Evolutionary conservation across 1,140 invertebrate genomes (phyloP).

Genomic region (Drosophila sturtevanti): DNA sequence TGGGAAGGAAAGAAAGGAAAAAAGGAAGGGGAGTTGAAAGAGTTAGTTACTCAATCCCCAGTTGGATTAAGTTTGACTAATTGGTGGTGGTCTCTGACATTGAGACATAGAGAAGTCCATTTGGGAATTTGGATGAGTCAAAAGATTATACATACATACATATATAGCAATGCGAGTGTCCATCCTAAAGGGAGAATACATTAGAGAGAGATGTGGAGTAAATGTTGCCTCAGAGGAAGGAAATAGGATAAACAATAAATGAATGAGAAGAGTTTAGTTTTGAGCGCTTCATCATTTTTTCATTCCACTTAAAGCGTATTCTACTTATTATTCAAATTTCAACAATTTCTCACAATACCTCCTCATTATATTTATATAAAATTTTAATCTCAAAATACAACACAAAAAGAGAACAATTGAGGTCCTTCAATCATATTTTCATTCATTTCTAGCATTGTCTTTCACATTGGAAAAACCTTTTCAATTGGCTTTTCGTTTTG

Average conservation of each 20-base stretch:
- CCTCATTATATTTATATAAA: not conserved
- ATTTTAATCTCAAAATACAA: not conserved
- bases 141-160: too few relatives aligned
- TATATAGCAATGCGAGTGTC: not conserved
- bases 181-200: not conserved
- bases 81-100: constrained; percentile 24
- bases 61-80: constrained; percentile 53
- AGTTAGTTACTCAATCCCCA: constrained; percentile 2
- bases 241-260: too few relatives aligned
- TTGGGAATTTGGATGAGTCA: not conserved
- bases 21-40: constrained; percentile 21
- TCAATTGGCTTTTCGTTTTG: constrained; percentile 3
- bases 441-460: not conserved
- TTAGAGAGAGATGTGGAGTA: not conserved
- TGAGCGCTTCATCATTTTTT: too few relatives aligned
- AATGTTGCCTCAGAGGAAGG: too few relatives aligned
- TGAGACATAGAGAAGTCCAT: not conserved
- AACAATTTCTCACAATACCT: too few relatives aligned
- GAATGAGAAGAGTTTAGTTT: too few relatives aligned
- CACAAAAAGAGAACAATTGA: not conserved
- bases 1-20: too few relatives aligned
- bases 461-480: not conserved
- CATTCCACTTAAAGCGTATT: too few relatives aligned
- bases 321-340: too few relatives aligned
- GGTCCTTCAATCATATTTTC: not conserved